phyloP scores from a whole-genome alignment of 1,140 invertebrate species.

The Hydropsyche tenuis region DNA sequence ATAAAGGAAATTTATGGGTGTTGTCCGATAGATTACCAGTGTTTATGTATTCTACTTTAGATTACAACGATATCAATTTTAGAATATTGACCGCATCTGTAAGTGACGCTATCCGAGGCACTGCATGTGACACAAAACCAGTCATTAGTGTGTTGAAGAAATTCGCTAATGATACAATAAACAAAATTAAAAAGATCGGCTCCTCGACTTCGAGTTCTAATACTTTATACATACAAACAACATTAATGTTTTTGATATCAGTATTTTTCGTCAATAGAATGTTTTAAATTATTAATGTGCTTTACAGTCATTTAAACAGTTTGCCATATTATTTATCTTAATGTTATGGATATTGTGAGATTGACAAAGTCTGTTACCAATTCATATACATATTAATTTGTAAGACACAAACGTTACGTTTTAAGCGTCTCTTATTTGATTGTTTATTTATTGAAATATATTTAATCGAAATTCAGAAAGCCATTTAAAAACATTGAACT shows the following conservation, averaged over 20 bases:
- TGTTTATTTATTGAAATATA: too few relatives aligned
- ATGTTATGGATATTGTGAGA: conserved; percentile 43
- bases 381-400: conserved; percentile 18
- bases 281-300: not conserved
- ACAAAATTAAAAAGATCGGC: conserved; percentile 28
- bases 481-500: too few relatives aligned
- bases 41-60: conserved; percentile 72
- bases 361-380: conserved; percentile 45
- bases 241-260: conserved; percentile 12
- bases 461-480: too few relatives aligned
- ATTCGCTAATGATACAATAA: conserved; percentile 50
- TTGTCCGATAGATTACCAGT: conserved; percentile 73
- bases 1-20: conserved; percentile 74
- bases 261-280: conserved; percentile 5
- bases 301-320: conserved; percentile 24
- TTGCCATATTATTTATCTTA: conserved; percentile 43
- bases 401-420: too few relatives aligned
- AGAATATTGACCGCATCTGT: conserved; percentile 72
- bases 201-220: not conserved
- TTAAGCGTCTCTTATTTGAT: too few relatives aligned
- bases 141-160: conserved; percentile 63
- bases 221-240: not conserved
- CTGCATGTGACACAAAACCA: conserved; percentile 68
- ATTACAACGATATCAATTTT: conserved; percentile 73
- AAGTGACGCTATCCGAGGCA: conserved; percentile 71